phyloP scores from a whole-genome alignment of 2,113 vertebrate species.

The Ramphastos sulfuratus region DNA sequence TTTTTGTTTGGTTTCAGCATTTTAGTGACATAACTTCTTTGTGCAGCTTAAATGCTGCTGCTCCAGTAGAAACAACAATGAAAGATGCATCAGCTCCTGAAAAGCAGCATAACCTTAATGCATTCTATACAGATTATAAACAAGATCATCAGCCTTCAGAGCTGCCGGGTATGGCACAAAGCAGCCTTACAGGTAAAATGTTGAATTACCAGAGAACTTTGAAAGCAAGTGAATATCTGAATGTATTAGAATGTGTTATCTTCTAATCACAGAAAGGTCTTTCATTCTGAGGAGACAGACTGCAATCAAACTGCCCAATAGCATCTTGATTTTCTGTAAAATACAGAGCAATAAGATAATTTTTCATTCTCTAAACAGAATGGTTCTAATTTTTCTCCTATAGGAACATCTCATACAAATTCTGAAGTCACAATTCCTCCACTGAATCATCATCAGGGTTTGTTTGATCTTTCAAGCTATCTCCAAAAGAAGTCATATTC shows the following conservation, averaged over 20 bases:
- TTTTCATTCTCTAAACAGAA: constrained; percentile 13
- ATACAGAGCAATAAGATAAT: not conserved
- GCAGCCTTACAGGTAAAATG: not conserved
- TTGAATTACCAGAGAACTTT: constrained; percentile 3
- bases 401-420: not conserved
- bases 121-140: constrained; percentile 2
- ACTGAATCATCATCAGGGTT: not conserved
- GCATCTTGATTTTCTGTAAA: constrained; percentile 18
- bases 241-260: not conserved
- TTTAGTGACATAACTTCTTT: constrained; percentile 85
- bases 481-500: constrained; percentile 6
- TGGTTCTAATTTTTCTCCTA: constrained; percentile 47
- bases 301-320: not conserved
- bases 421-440: constrained; percentile 28
- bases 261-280: not conserved
- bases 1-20: constrained; percentile 73
- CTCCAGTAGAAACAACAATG: not conserved
- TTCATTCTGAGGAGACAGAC: not conserved
- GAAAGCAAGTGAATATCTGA: constrained; percentile 20
- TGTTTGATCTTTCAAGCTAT: not conserved
- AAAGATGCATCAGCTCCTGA: not conserved
- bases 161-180: not conserved
- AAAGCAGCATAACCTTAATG: not conserved
- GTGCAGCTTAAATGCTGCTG: constrained; percentile 59
- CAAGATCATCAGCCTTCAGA: constrained; percentile 15